Percentiles rank a stretch among this genome's conserved stretches.
Conservation (phyloP, 1,140 invertebrate species). For the Bathynomus jamesi region DNA sequence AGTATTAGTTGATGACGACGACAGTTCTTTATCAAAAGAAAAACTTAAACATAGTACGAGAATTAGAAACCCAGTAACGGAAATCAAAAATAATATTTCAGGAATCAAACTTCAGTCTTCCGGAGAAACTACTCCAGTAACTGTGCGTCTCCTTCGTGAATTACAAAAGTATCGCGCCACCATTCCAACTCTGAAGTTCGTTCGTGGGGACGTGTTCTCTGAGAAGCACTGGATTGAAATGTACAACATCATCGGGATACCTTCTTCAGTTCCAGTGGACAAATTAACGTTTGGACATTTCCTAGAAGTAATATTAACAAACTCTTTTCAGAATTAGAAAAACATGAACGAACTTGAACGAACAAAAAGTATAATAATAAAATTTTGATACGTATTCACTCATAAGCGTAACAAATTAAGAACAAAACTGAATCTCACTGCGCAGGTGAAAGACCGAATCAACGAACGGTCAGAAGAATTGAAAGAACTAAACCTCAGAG, state of each 20-base stretch:
- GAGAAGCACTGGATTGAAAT: slow-evolving; percentile 93
- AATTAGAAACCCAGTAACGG: no score
- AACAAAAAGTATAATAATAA: no score
- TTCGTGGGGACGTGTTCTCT: slow-evolving; percentile 75
- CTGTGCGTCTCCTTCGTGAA: slow-evolving; percentile 63
- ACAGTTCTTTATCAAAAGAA: no score
- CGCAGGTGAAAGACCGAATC: slow-evolving; percentile 56
- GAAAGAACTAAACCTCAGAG: slow-evolving; percentile 68
- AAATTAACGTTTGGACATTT: slow-evolving; percentile 73
- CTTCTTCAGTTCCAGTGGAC: slow-evolving; percentile 58
- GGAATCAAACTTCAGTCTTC: slow-evolving; percentile 42
- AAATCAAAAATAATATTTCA: no score
- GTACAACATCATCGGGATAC: slow-evolving; percentile 66
- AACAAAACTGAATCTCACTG: background rate
- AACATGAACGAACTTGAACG: no score
- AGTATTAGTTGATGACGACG: no score
- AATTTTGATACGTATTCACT: no score
- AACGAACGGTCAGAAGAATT: slow-evolving; percentile 61
- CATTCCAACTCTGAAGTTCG: slow-evolving; percentile 57
- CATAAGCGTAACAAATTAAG: background rate
- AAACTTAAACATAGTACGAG: no score
- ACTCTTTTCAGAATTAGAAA: no score
- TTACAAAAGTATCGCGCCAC: slow-evolving; percentile 57
- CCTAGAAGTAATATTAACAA: slow-evolving; percentile 56
- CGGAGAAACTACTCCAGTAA: slow-evolving; percentile 51